Percentiles rank a stretch among this genome's conserved stretches.
phyloP scores from a whole-genome alignment of 2,113 vertebrate genomes.

The Lasiurus borealis region DNA sequence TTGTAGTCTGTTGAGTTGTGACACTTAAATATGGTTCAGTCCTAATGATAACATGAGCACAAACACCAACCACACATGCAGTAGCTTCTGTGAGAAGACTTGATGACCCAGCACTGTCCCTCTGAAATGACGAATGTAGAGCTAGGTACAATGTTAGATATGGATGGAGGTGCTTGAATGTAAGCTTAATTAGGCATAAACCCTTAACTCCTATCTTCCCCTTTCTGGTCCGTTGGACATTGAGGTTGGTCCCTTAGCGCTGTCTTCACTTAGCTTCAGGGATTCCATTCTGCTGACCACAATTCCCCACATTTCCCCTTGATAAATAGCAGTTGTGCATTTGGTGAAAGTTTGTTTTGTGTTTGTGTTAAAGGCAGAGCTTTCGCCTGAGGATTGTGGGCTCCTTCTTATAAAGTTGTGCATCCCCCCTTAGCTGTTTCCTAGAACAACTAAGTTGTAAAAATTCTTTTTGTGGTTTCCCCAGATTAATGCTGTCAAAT shows the following conservation, averaged over 20 bases:
- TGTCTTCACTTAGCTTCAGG: background rate
- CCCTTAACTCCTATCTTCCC: background rate
- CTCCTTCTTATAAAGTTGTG: background rate
- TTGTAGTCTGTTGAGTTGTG: background rate
- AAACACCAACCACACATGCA: background rate
- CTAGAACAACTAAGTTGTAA: background rate
- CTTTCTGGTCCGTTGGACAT: background rate
- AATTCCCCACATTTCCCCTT: background rate
- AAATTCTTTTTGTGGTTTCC: background rate
- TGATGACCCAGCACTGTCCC: background rate
- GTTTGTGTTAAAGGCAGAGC: background rate
- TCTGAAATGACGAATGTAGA: background rate
- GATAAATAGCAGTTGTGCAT: background rate
- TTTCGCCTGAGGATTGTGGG: background rate
- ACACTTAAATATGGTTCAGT: background rate
- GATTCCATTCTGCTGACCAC: background rate
- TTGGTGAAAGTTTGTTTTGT: background rate
- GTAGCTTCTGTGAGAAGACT: background rate
- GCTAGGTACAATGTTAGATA: background rate
- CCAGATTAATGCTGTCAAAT: background rate
- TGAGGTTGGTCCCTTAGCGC: background rate
- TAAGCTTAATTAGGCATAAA: background rate
- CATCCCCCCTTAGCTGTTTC: background rate
- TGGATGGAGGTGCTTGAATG: background rate
- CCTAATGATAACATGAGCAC: background rate